These are phyloP conservation scores for Sesia bembeciformis DNA, from an alignment of 2,888 invertebrate species.

Conservation along the genomic window DNA sequence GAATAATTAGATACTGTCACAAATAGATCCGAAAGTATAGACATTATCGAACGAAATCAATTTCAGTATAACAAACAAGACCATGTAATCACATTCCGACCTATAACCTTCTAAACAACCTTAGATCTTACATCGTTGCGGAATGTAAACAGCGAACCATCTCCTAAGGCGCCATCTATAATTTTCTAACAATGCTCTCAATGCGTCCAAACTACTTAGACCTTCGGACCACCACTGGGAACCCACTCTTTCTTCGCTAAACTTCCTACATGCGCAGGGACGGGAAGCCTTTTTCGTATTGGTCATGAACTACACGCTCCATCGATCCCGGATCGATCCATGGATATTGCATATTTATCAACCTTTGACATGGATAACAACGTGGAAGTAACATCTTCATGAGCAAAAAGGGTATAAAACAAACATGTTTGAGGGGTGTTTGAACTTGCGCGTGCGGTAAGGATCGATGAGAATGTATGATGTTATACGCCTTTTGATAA, in stretches of 20 bases:
- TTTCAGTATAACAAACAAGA: constrained; percentile 54
- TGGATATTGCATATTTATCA: constrained; percentile 73
- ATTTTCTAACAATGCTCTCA: constrained; percentile 65
- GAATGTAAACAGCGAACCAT: constrained; percentile 70
- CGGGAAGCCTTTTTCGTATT: constrained; percentile 16
- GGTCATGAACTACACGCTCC: constrained; percentile 51
- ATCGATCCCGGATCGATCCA: constrained; percentile 62
- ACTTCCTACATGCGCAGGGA: constrained; percentile 7
- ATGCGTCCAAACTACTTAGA: constrained; percentile 39
- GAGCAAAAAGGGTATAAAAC: constrained; percentile 42
- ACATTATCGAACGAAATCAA: constrained; percentile 37
- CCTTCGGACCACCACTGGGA: constrained; percentile 10
- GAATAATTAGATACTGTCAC: neutral
- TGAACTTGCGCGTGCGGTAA: constrained; percentile 27
- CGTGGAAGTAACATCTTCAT: constrained; percentile 70
- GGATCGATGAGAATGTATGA: constrained; percentile 10
- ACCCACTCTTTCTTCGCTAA: constrained; percentile 5
- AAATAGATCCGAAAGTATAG: neutral
- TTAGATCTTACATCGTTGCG: constrained; percentile 50
- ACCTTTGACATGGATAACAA: constrained; percentile 72
- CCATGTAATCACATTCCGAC: constrained; percentile 61
- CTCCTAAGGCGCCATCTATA: constrained; percentile 72
- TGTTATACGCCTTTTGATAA: too few relatives aligned
- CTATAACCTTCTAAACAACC: constrained; percentile 62
- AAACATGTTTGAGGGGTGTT: constrained; percentile 48